A percentile compares a stretch with the other conserved stretches of the same genome.
phyloP scores from a whole-genome alignment of 2,888 invertebrate species.

The Caenorhabditis drosophilae region DNA sequence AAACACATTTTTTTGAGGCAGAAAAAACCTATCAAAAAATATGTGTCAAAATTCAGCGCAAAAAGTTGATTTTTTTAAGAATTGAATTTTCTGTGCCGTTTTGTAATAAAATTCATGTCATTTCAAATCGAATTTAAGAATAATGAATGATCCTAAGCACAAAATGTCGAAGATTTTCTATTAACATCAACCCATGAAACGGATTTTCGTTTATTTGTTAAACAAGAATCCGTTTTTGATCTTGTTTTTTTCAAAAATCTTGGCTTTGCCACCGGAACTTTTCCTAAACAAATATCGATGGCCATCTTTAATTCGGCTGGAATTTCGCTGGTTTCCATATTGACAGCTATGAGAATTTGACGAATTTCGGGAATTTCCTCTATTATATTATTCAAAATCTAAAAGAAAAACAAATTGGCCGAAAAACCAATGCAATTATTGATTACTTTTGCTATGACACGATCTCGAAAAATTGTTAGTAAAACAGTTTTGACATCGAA shows the following conservation, averaged over 20 bases:
- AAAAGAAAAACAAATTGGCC: too few relatives aligned
- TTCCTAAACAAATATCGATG: neutral
- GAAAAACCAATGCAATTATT: too few relatives aligned
- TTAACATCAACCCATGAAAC: neutral
- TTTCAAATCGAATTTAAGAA: neutral
- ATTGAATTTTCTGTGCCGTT: too few relatives aligned
- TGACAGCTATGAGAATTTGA: neutral
- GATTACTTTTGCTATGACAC: neutral
- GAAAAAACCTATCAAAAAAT: too few relatives aligned
- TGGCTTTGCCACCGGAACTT: neutral
- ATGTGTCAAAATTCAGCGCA: too few relatives aligned
- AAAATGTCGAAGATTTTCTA: neutral
- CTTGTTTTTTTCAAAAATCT: neutral
- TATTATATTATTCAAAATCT: neutral
- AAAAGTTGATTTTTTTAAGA: too few relatives aligned
- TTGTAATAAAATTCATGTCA: too few relatives aligned
- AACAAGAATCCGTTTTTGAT: neutral
- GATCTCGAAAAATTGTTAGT: neutral
- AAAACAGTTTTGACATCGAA: neutral
- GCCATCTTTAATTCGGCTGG: neutral
- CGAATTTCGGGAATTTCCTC: neutral
- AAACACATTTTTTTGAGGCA: too few relatives aligned
- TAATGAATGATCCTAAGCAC: neutral
- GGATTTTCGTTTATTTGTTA: neutral
- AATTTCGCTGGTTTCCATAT: neutral